phyloP scores from a whole-genome alignment of 2,888 invertebrate species.

The Drosophila putrida region DNA sequence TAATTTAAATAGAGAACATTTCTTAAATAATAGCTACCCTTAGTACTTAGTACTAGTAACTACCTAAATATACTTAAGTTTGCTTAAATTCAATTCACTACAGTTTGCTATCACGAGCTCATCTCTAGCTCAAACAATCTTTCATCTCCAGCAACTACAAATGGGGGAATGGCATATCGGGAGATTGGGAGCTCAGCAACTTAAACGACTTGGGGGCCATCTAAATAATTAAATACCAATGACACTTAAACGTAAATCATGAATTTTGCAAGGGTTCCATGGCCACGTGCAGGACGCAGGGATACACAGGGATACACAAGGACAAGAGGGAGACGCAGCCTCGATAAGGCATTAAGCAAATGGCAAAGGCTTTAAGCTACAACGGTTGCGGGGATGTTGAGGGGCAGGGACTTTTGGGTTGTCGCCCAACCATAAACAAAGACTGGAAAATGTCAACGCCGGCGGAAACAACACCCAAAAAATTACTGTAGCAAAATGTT shows the following conservation, averaged over 20 bases:
- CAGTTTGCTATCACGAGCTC: conserved; percentile 7
- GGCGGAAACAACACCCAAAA: conserved; percentile 79
- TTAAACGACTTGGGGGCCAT: conserved; percentile 68
- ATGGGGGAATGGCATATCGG: conserved; percentile 8
- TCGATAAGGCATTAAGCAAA: conserved; percentile 62
- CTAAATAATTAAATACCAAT: conserved; percentile 79
- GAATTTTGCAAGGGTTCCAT: conserved; percentile 69
- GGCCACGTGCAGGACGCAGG: conserved; percentile 45
- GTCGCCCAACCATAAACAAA: conserved; percentile 51
- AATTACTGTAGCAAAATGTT: conserved; percentile 77
- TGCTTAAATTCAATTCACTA: background rate
- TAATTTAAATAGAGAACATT: too few species aligned
- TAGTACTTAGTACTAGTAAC: background rate
- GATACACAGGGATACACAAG: background rate
- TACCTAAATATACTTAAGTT: background rate
- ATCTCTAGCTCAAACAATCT: conserved; percentile 33
- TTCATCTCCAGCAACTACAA: conserved; percentile 26
- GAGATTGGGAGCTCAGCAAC: conserved; percentile 27
- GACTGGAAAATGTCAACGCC: conserved; percentile 72
- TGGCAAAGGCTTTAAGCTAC: conserved; percentile 41
- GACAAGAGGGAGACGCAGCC: conserved; percentile 8
- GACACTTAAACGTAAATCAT: conserved; percentile 81
- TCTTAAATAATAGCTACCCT: too few species aligned
- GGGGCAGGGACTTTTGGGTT: conserved; percentile 4
- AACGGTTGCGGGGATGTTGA: background rate